Conservation (phyloP, 2,113 vertebrate species). For the Papio anubis region DNA sequence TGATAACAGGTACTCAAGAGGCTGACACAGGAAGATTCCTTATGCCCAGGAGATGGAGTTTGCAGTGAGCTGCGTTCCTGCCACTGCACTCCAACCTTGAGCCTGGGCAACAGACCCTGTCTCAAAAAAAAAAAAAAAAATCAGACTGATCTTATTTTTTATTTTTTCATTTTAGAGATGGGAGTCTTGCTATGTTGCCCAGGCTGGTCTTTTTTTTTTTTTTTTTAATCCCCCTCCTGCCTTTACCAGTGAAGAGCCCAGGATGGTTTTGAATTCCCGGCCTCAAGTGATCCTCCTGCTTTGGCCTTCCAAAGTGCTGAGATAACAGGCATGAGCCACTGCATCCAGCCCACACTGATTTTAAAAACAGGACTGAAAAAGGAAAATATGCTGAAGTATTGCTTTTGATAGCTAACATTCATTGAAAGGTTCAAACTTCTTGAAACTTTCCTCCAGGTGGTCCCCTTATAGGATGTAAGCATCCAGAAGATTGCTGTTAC, state of each 20-base stretch:
- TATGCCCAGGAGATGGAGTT: background rate
- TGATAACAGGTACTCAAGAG: background rate
- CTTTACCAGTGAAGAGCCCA: no score
- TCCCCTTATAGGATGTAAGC: background rate
- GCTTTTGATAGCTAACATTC: background rate
- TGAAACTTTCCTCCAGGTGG: background rate
- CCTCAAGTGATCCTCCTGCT: no score
- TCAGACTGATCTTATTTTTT: background rate
- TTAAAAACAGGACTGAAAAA: background rate
- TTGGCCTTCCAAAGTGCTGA: no score
- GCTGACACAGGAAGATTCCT: background rate
- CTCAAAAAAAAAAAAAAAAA: background rate
- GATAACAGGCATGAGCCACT: no score
- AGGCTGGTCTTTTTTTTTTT: no score
- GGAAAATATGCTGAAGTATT: background rate
- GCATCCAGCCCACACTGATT: background rate
- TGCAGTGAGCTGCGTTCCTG: background rate
- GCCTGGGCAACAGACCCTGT: background rate
- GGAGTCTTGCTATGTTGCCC: no score
- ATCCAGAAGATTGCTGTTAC: background rate
- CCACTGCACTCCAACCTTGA: background rate
- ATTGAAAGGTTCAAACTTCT: slow-evolving; percentile 28
- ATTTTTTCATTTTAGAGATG: no score
- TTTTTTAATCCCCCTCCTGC: no score
- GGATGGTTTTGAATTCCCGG: no score